These are phyloP conservation scores for Nyctereutes procyonoides DNA, from an alignment of 2,113 vertebrate species.

Conservation along the genomic window DNA sequence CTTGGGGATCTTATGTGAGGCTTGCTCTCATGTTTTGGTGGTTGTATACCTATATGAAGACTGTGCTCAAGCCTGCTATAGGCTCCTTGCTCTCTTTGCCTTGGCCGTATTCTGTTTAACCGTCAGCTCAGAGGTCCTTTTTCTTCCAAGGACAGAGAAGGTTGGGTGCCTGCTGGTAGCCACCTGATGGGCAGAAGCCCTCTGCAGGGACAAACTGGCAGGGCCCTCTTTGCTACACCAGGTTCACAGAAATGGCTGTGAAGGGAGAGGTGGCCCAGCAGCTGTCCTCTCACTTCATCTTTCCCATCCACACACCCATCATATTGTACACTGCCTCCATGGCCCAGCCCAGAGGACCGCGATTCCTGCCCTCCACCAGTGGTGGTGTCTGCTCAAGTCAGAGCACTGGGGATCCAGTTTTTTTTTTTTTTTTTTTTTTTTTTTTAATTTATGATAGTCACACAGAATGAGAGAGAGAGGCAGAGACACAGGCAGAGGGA, in stretches of 20 bases:
- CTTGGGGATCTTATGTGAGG: not conserved
- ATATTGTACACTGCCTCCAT: rapidly evolving
- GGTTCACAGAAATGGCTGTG: not conserved
- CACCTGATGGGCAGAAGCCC: not conserved
- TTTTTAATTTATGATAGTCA: too few species aligned
- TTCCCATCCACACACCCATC: not conserved
- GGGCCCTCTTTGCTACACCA: not conserved
- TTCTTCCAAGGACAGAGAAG: not conserved
- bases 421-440: too few species aligned
- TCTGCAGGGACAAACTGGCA: not conserved
- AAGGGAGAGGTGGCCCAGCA: not conserved
- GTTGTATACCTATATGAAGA: not conserved
- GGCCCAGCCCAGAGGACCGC: not conserved
- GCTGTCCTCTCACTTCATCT: not conserved
- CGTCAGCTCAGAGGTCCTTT: not conserved
- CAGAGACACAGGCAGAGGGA: too few species aligned
- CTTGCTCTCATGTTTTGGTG: not conserved
- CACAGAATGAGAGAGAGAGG: too few species aligned
- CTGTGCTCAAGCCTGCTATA: not conserved
- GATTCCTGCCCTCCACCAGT: not conserved
- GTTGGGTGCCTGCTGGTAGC: not conserved
- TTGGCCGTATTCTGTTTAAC: not conserved
- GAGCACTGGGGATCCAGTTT: not conserved
- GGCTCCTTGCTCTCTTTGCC: not conserved
- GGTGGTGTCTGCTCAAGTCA: not conserved